Evolutionary conservation across 2,888 invertebrate species (phyloP).

Genomic region (Macrosoma leucophasiata): DNA sequence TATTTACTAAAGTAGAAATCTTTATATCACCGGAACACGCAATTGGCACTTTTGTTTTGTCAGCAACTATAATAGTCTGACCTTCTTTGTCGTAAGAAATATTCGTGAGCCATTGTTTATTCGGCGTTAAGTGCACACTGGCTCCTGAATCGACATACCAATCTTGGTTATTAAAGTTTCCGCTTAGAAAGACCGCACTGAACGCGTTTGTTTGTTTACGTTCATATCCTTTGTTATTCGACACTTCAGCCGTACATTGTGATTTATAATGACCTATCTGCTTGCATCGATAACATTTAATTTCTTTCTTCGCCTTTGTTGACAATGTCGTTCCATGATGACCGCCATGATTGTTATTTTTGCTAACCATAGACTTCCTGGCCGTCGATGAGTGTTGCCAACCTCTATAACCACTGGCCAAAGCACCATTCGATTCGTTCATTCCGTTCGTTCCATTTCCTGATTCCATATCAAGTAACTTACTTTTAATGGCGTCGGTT

Average conservation of each 20-base stretch:
- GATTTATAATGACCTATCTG: conserved; percentile 9
- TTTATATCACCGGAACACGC: conserved; percentile 1
- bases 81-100: conserved; percentile 10
- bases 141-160: conserved; percentile 26
- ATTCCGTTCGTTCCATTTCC: background rate
- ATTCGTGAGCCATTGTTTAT: conserved; percentile 21
- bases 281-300: conserved; percentile 15
- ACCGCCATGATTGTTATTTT: conserved; percentile 1
- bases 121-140: conserved; percentile 20
- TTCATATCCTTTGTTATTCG: background rate
- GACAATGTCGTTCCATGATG: background rate
- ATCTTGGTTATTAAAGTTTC: conserved; percentile 21
- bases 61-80: conserved; percentile 26
- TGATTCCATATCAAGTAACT: conserved; percentile 12
- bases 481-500: conserved; percentile 7
- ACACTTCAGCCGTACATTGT: conserved; percentile 1
- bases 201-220: conserved; percentile 4
- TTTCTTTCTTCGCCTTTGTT: conserved; percentile 5
- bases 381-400: background rate
- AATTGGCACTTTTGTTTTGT: conserved; percentile 24
- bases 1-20: conserved; percentile 2
- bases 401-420: background rate
- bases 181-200: conserved; percentile 14
- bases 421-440: conserved; percentile 8
- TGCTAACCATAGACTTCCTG: background rate